phyloP scores from a whole-genome alignment of 1,140 invertebrate species.

The Bombus difficillimus region DNA sequence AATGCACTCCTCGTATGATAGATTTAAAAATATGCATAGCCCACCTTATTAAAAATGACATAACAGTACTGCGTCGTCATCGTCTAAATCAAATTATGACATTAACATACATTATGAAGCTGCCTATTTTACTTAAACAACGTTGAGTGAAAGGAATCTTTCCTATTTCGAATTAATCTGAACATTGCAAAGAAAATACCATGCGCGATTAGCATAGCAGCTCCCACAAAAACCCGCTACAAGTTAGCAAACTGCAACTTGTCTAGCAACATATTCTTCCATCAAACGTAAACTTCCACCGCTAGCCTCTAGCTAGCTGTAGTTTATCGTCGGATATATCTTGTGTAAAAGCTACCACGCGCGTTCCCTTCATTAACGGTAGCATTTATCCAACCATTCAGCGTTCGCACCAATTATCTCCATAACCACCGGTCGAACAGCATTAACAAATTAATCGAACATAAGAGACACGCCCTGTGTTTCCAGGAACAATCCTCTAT shows the following conservation, averaged over 20 bases:
- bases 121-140: too few species aligned
- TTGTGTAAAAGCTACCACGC: not conserved
- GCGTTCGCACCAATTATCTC: not conserved
- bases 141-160: not conserved
- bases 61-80: too few species aligned
- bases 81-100: too few species aligned
- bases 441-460: conserved; percentile 34
- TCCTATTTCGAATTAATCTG: not conserved
- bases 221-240: not conserved
- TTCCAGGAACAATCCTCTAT: not conserved
- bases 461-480: not conserved
- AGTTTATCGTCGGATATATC: not conserved
- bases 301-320: not conserved
- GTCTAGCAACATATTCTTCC: not conserved
- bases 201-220: not conserved
- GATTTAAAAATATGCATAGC: too few species aligned
- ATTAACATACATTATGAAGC: too few species aligned
- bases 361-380: not conserved
- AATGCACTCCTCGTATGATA: too few species aligned
- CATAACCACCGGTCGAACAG: not conserved
- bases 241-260: not conserved
- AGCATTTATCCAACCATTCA: not conserved
- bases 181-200: too few species aligned
- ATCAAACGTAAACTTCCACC: not conserved
- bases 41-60: too few species aligned